A percentile compares a stretch with the other conserved stretches of the same genome.
These are phyloP conservation scores for Mormyrus hasselquistii DNA, from an alignment of 2,797 vertebrate genomes.

Conservation along the genomic window DNA sequence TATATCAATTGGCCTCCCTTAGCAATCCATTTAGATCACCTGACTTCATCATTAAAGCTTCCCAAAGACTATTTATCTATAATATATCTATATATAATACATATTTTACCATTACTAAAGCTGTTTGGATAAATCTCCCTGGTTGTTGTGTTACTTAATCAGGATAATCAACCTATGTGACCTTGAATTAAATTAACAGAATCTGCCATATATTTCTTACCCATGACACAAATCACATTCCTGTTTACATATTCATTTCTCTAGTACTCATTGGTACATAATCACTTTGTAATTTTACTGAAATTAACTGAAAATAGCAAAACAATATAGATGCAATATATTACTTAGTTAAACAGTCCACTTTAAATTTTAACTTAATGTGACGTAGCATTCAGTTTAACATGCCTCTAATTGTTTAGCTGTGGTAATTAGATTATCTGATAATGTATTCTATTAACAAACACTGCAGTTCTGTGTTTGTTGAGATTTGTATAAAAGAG, in stretches of 20 bases:
- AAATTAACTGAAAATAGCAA: background rate
- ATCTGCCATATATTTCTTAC: background rate
- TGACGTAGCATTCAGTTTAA: background rate
- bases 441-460: background rate
- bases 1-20: background rate
- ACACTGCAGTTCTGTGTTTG: background rate
- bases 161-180: background rate
- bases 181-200: background rate
- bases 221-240: background rate
- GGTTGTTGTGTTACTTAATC: background rate
- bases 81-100: background rate
- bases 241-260: background rate
- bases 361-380: background rate
- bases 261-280: background rate
- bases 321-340: background rate
- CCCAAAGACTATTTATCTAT: background rate
- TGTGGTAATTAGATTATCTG: background rate
- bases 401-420: background rate
- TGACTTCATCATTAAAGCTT: background rate
- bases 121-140: no score
- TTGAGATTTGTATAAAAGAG: background rate
- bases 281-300: background rate
- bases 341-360: background rate
- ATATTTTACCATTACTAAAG: background rate
- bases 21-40: background rate